These are phyloP conservation scores for Chunga burmeisteri DNA, from an alignment of 2,113 vertebrate species.

Conservation along the genomic window DNA sequence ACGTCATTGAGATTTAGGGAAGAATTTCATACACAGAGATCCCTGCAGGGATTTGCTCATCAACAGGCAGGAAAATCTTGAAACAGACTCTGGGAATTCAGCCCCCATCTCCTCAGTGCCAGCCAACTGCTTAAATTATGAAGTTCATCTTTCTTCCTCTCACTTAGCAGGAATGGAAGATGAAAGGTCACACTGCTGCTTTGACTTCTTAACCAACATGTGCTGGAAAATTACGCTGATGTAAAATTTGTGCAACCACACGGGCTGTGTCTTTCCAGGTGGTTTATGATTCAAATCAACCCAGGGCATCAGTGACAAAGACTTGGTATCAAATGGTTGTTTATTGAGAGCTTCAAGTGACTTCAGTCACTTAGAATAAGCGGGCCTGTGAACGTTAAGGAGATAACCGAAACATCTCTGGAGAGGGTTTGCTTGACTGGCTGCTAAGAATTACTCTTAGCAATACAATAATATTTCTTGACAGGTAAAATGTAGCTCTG, in stretches of 20 bases:
- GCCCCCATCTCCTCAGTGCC: not conserved
- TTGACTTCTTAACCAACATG: not conserved
- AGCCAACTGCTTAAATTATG: not conserved
- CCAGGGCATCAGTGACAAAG: not conserved
- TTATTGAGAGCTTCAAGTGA: not conserved
- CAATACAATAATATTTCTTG: not conserved
- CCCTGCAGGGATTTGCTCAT: not conserved
- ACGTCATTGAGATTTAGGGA: not conserved
- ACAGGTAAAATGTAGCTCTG: not conserved
- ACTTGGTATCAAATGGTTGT: not conserved
- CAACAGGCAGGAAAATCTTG: not conserved
- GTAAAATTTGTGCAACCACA: not conserved
- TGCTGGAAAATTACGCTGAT: not conserved
- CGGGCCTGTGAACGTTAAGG: accelerated
- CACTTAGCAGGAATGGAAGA: not conserved
- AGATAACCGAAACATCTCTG: not conserved
- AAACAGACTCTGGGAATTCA: not conserved
- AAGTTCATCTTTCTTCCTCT: not conserved
- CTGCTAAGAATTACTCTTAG: not conserved
- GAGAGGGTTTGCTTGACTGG: not conserved
- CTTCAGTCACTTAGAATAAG: not conserved
- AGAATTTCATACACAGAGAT: not conserved
- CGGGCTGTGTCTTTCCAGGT: not conserved
- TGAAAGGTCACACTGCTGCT: not conserved
- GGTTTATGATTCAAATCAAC: not conserved